Evolutionary conservation across 2,888 invertebrate genomes (phyloP).

Genomic region (Nephrotoma guestfalica): DNA sequence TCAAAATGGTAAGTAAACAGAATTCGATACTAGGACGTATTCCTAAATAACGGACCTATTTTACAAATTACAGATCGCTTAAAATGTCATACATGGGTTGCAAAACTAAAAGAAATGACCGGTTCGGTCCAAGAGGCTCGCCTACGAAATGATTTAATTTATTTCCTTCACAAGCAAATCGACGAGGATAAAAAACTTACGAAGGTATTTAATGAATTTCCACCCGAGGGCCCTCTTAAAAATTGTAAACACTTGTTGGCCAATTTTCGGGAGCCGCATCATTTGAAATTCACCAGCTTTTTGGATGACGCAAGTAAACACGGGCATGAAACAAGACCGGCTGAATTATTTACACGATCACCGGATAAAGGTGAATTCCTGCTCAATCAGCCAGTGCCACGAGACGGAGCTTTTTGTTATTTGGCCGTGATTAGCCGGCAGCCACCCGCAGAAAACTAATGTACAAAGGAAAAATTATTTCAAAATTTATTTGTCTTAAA

Average conservation of each 20-base stretch:
- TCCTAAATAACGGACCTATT: not conserved
- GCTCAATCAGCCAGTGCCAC: not conserved
- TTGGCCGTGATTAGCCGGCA: not conserved
- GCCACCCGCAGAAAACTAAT: not conserved
- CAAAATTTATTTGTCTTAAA: not conserved
- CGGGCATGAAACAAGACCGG: not conserved
- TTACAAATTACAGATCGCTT: not conserved
- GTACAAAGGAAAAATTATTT: not conserved
- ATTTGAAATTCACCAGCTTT: not conserved
- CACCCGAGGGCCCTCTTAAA: not conserved
- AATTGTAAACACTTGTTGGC: not conserved
- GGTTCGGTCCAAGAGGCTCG: not conserved
- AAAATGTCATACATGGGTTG: not conserved
- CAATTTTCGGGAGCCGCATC: not conserved
- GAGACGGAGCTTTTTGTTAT: not conserved
- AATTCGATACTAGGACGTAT: not conserved
- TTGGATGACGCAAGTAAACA: not conserved
- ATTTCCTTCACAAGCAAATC: not conserved
- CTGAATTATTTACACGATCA: not conserved
- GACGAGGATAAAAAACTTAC: not conserved
- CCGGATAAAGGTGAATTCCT: not conserved
- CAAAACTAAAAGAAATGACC: conserved; percentile 1
- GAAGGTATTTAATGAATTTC: not conserved
- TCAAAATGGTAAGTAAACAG: not conserved
- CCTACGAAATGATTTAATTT: not conserved